These are phyloP conservation scores for Phoxinus phoxinus DNA, from an alignment of 2,113 vertebrate genomes.

Conservation along the genomic window DNA sequence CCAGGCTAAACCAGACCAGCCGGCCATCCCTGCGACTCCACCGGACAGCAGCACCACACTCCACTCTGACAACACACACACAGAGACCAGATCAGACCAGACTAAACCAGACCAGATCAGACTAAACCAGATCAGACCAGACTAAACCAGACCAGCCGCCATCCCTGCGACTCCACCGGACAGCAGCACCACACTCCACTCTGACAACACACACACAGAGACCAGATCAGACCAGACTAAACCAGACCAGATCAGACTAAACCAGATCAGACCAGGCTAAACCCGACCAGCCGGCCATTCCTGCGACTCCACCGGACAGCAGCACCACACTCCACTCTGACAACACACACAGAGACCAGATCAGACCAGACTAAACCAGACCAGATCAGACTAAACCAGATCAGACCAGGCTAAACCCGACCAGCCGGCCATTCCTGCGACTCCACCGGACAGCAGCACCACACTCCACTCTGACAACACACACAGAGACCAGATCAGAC, in stretches of 20 bases:
- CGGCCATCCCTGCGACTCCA: slow-evolving; percentile 84
- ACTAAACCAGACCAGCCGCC: slow-evolving; percentile 77
- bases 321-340: slow-evolving; percentile 77
- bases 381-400: too few species aligned
- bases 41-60: slow-evolving; percentile 78
- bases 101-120: too few species aligned
- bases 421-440: slow-evolving; percentile 80
- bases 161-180: slow-evolving; percentile 85
- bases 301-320: slow-evolving; percentile 83
- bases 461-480: slow-evolving; percentile 69
- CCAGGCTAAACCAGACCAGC: slow-evolving; percentile 75
- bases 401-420: too few species aligned
- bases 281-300: slow-evolving; percentile 84
- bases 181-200: slow-evolving; percentile 75
- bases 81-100: too few species aligned
- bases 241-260: too few species aligned
- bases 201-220: slow-evolving; percentile 60
- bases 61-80: slow-evolving; percentile 69
- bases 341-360: neutral
- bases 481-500: too few species aligned
- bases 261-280: too few species aligned
- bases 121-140: too few species aligned
- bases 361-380: too few species aligned
- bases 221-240: too few species aligned
- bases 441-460: slow-evolving; percentile 83